A percentile compares a stretch with the other conserved stretches of the same genome.
Evolutionary conservation across 1,140 invertebrate genomes (phyloP).

Genomic region (Limonius californicus): DNA sequence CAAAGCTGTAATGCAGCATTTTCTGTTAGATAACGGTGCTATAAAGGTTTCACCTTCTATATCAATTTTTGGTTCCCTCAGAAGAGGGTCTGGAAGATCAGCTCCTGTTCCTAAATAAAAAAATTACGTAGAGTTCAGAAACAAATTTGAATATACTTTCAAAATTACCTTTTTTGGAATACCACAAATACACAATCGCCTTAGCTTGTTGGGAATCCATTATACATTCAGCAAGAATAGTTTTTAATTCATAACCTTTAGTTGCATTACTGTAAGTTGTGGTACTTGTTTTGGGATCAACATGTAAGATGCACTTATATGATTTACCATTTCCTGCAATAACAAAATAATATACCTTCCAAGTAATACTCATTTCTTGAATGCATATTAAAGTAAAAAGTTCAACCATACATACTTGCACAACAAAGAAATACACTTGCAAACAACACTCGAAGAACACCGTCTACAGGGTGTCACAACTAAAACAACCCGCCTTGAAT

Average conservation of each 20-base stretch:
- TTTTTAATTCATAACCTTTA: neutral
- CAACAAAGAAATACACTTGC: neutral
- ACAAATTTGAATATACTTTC: neutral
- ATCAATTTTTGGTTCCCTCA: constrained; percentile 22
- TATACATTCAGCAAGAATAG: neutral
- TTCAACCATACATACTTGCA: neutral
- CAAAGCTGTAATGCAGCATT: constrained; percentile 49
- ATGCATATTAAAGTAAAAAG: neutral
- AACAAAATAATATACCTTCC: no score
- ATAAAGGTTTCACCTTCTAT: constrained; percentile 39
- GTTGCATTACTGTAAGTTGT: neutral
- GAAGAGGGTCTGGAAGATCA: constrained; percentile 10
- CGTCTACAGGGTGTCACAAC: no score
- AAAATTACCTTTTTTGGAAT: constrained; percentile 22
- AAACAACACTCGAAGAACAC: no score
- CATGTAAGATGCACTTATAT: constrained; percentile 16
- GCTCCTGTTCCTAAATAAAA: constrained; percentile 10
- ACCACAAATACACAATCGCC: constrained; percentile 32
- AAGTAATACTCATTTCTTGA: neutral
- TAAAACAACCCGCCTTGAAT: no score
- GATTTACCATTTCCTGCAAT: constrained; percentile 20
- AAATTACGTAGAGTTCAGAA: neutral
- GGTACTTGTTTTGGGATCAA: neutral
- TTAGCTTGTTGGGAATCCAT: constrained; percentile 30
- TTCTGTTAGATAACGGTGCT: constrained; percentile 47